phyloP scores from a whole-genome alignment of 2,888 invertebrate genomes.

The Eupeodes luniger region DNA sequence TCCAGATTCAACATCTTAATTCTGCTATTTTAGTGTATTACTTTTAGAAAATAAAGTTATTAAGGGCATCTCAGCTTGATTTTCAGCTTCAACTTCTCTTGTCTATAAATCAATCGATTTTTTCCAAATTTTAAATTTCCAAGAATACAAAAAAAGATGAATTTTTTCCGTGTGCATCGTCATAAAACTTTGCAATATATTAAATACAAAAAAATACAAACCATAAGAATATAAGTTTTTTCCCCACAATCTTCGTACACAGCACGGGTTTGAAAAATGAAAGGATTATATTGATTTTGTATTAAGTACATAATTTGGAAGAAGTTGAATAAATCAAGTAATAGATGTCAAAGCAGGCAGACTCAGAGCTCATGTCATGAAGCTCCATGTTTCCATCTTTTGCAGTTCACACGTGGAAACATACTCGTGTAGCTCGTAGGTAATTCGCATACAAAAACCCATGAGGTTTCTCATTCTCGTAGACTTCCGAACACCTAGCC shows the following conservation, averaged over 20 bases:
- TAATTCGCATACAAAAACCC: neutral
- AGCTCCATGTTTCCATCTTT: neutral
- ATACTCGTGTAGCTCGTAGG: neutral
- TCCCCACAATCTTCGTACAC: constrained; percentile 6
- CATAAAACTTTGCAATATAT: constrained; percentile 51
- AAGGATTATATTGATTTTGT: constrained; percentile 66
- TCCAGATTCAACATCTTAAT: too few relatives aligned
- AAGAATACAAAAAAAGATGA: too few relatives aligned
- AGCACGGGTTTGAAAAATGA: constrained; percentile 2
- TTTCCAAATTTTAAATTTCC: too few relatives aligned
- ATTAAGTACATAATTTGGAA: constrained; percentile 60
- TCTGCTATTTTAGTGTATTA: too few relatives aligned
- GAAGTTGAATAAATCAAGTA: constrained; percentile 61
- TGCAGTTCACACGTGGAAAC: constrained; percentile 9
- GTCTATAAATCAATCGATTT: too few relatives aligned
- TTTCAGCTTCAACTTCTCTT: too few relatives aligned
- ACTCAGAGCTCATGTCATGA: neutral
- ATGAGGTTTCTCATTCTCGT: neutral
- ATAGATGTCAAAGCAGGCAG: constrained; percentile 46
- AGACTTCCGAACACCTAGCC: neutral
- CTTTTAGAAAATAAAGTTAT: too few relatives aligned
- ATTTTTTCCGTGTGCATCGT: neutral
- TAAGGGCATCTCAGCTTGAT: too few relatives aligned
- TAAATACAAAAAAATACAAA: neutral
- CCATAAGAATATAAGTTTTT: constrained; percentile 1